These are phyloP conservation scores for Linepithema humile DNA, from an alignment of 1,140 invertebrate species.

Conservation along the genomic window DNA sequence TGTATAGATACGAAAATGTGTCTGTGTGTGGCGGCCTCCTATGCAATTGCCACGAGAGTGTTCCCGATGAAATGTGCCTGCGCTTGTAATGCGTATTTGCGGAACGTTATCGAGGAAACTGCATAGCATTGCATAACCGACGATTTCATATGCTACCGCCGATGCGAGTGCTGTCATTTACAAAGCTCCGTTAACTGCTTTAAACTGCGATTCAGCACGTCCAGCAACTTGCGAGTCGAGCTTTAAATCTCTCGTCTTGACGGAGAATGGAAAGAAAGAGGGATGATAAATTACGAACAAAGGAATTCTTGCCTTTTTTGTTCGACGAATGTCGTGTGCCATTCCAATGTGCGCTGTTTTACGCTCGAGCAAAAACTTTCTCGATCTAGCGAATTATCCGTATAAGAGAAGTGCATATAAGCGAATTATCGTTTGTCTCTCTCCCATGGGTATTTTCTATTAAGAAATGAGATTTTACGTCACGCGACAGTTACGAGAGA, in stretches of 20 bases:
- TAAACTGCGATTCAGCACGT: constrained; percentile 39
- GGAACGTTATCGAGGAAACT: constrained; percentile 11
- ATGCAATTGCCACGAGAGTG: constrained; percentile 23
- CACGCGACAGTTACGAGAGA: background rate
- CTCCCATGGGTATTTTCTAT: too few species aligned
- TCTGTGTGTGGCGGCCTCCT: background rate
- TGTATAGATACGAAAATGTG: constrained; percentile 27
- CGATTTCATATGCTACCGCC: constrained; percentile 1
- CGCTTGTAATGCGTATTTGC: background rate
- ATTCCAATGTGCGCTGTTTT: background rate
- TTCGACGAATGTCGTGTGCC: background rate
- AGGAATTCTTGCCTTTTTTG: background rate
- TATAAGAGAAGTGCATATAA: too few species aligned
- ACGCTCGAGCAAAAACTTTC: constrained; percentile 9
- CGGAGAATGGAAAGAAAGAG: background rate
- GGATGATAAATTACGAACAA: background rate
- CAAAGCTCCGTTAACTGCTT: constrained; percentile 35
- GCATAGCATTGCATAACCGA: constrained; percentile 8
- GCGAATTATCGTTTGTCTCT: too few species aligned
- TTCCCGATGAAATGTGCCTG: background rate
- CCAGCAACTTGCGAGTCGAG: background rate
- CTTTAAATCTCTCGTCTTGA: constrained; percentile 10
- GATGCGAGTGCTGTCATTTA: constrained; percentile 37
- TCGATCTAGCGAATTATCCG: background rate
- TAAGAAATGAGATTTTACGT: background rate